phyloP scores from a whole-genome alignment of 2,797 vertebrate species.

The Acrocephalus scirpaceus region DNA sequence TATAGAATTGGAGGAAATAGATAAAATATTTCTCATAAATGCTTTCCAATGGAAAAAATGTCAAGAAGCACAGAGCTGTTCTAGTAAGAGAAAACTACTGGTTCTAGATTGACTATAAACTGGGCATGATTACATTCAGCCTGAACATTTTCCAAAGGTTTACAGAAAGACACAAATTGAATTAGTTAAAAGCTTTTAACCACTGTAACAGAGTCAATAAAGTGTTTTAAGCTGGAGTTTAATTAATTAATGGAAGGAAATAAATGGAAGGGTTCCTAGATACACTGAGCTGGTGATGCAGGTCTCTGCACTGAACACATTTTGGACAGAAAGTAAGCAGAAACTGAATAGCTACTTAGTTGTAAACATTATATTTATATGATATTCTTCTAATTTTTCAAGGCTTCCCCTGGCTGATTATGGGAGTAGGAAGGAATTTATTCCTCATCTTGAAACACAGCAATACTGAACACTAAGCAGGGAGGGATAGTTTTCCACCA shows the following conservation, averaged over 20 bases:
- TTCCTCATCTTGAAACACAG: neutral
- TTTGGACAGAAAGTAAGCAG: neutral
- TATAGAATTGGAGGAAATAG: neutral
- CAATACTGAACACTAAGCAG: neutral
- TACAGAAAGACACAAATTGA: neutral
- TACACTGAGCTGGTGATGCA: neutral
- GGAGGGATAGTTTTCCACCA: neutral
- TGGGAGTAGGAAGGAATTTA: neutral
- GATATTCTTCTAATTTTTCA: neutral
- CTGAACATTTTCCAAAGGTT: neutral
- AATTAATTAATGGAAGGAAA: neutral
- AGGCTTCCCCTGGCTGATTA: neutral
- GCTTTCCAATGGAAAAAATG: neutral
- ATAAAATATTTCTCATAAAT: neutral
- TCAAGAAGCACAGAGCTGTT: neutral
- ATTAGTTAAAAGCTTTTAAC: conserved; percentile 1
- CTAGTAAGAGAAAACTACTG: neutral
- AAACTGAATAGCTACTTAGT: neutral
- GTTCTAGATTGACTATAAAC: neutral
- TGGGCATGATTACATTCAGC: neutral
- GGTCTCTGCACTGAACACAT: neutral
- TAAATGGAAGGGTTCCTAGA: neutral
- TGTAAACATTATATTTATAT: neutral
- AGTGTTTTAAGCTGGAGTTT: neutral
- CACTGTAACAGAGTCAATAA: neutral